Percentiles rank a stretch among this genome's conserved stretches.
These are phyloP conservation scores for Leucophenga maculata DNA, from an alignment of 2,888 invertebrate genomes.

Conservation along the genomic window DNA sequence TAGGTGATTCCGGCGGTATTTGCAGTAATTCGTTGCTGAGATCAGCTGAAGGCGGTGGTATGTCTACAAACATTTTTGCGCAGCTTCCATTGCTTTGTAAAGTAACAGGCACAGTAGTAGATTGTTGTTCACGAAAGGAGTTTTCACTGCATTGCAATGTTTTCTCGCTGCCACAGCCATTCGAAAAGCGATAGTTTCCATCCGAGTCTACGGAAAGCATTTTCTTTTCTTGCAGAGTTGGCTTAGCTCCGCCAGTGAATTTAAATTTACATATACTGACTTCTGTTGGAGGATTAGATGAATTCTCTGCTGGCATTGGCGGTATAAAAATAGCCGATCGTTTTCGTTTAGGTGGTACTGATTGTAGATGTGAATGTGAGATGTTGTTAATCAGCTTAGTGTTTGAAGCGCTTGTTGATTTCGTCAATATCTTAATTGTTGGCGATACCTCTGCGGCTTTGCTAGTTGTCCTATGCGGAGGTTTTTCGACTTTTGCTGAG, in stretches of 20 bases:
- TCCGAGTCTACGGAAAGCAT: conserved; percentile 92
- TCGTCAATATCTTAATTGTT: conserved; percentile 56
- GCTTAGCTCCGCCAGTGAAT: conserved; percentile 92
- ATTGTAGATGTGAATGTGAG: conserved; percentile 17
- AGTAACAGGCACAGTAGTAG: conserved; percentile 69
- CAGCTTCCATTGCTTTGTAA: conserved; percentile 57
- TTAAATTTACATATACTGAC: conserved; percentile 95
- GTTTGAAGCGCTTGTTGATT: conserved; percentile 73
- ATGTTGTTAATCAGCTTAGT: conserved; percentile 42
- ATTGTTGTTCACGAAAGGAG: conserved; percentile 81
- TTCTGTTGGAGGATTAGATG: conserved; percentile 85
- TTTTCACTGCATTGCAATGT: conserved; percentile 77
- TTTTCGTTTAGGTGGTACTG: conserved; percentile 79
- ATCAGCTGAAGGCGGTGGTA: conserved; percentile 69
- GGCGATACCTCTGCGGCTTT: conserved; percentile 68
- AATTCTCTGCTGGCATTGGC: conserved; percentile 83
- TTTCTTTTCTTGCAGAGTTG: conserved; percentile 91
- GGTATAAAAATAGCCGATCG: conserved; percentile 89
- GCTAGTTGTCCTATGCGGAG: conserved; percentile 41
- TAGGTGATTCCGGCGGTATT: conserved; percentile 68
- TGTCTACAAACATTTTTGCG: conserved; percentile 70
- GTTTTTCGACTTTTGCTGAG: conserved; percentile 46
- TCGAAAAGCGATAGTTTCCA: conserved; percentile 90
- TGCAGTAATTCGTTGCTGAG: conserved; percentile 69
- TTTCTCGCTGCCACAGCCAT: conserved; percentile 86